Conservation (phyloP, 2,113 vertebrate species). For the Orcinus orca region DNA sequence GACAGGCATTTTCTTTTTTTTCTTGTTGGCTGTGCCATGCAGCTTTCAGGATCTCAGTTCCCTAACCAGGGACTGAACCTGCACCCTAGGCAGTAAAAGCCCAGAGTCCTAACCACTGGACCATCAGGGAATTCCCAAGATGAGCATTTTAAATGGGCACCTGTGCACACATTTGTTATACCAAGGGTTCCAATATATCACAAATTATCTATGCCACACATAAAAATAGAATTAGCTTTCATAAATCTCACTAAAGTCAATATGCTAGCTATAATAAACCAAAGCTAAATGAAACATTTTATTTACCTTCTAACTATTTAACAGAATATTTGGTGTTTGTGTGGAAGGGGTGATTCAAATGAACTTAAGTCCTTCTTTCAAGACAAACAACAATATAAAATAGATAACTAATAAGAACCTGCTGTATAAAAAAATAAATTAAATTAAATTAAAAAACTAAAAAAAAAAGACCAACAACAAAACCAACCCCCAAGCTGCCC, state of each 20-base stretch:
- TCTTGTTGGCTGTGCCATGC: neutral
- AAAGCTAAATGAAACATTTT: neutral
- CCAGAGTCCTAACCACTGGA: neutral
- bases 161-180: neutral
- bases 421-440: no score
- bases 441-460: no score
- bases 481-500: neutral
- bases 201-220: neutral
- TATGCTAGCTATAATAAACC: slow-evolving; percentile 29
- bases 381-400: neutral
- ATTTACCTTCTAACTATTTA: slow-evolving; percentile 40
- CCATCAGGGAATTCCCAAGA: neutral
- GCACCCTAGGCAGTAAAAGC: neutral
- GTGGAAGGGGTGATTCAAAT: neutral
- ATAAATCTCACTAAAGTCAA: slow-evolving; percentile 51
- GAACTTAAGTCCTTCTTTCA: slow-evolving; percentile 16
- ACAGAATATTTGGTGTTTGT: neutral
- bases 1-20: neutral
- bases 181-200: neutral
- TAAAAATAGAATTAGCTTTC: slow-evolving; percentile 50
- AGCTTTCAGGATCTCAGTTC: neutral
- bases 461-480: neutral
- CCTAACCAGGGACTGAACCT: neutral
- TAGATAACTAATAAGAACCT: no score
- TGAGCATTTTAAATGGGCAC: neutral